Evolutionary conservation across 1,140 invertebrate genomes (phyloP).

Genomic region (Drosophila bifasciata): DNA sequence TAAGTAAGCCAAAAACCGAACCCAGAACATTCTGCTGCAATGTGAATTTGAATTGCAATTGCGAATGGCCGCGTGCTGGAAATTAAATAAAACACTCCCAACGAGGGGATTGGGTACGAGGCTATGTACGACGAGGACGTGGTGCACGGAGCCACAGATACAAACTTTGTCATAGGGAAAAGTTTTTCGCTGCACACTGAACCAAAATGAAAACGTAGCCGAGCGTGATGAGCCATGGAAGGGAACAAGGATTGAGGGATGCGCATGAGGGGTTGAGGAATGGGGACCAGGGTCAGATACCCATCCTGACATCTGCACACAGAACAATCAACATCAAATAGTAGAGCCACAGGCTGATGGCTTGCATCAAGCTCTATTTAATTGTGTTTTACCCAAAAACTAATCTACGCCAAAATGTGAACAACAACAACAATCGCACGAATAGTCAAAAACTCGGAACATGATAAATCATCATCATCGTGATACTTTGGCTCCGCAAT

Average conservation of each 20-base stretch:
- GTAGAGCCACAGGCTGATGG: conserved; percentile 22
- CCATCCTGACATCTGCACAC: conserved; percentile 40
- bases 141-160: conserved; percentile 49
- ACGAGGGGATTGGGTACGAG: conserved; percentile 19
- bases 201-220: conserved; percentile 57
- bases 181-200: conserved; percentile 56
- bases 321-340: conserved; percentile 37
- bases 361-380: conserved; percentile 54
- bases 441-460: conserved; percentile 9
- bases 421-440: conserved; percentile 22
- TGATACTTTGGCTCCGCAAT: conserved; percentile 21
- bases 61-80: conserved; percentile 56
- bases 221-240: conserved; percentile 39
- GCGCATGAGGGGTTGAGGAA: no score
- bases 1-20: conserved; percentile 28
- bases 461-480: conserved; percentile 45
- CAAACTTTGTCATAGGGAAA: conserved; percentile 62
- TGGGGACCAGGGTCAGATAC: conserved; percentile 2
- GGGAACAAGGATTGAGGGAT: background rate
- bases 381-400: conserved; percentile 63
- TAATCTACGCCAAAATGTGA: conserved; percentile 51
- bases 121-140: conserved; percentile 13
- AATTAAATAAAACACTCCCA: conserved; percentile 68
- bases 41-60: conserved; percentile 63
- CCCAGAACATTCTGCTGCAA: conserved; percentile 26